Conservation (phyloP, 2,113 vertebrate genomes). For the Sander vitreus region DNA sequence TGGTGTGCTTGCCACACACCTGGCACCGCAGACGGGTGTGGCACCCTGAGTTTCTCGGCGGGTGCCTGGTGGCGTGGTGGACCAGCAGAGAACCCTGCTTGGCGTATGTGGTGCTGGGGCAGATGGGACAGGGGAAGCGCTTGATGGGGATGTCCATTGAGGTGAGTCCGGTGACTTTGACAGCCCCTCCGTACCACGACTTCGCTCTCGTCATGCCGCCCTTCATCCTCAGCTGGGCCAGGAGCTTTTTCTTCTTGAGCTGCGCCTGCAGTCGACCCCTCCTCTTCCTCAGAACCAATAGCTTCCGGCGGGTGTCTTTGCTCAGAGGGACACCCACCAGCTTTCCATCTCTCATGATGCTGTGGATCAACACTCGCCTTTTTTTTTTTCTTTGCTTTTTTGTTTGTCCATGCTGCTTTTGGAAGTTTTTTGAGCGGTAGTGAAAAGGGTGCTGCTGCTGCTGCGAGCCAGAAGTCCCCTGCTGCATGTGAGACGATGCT, state of each 20-base stretch:
- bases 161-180: slow-evolving; percentile 75
- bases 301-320: slow-evolving; percentile 76
- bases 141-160: slow-evolving; percentile 80
- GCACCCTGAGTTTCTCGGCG: slow-evolving; percentile 76
- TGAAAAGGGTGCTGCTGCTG: slow-evolving; percentile 79
- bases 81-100: slow-evolving; percentile 78
- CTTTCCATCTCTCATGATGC: slow-evolving; percentile 80
- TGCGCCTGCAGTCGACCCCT: slow-evolving; percentile 73
- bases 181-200: slow-evolving; percentile 76
- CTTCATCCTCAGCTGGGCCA: slow-evolving; percentile 77
- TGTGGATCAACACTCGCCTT: slow-evolving; percentile 79
- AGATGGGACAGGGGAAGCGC: slow-evolving; percentile 83
- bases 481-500: slow-evolving; percentile 58
- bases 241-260: slow-evolving; percentile 74
- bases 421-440: slow-evolving; percentile 78
- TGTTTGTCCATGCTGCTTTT: slow-evolving; percentile 66
- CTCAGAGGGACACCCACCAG: slow-evolving; percentile 77
- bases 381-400: slow-evolving; percentile 79
- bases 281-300: slow-evolving; percentile 70
- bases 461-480: background rate
- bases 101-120: slow-evolving; percentile 80
- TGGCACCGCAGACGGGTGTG: slow-evolving; percentile 84
- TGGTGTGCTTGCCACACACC: slow-evolving; percentile 88
- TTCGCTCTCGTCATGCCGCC: slow-evolving; percentile 64
- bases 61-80: slow-evolving; percentile 81